Evolutionary conservation across 2,797 vertebrate species (phyloP).

Genomic region (Danio kyathit): DNA sequence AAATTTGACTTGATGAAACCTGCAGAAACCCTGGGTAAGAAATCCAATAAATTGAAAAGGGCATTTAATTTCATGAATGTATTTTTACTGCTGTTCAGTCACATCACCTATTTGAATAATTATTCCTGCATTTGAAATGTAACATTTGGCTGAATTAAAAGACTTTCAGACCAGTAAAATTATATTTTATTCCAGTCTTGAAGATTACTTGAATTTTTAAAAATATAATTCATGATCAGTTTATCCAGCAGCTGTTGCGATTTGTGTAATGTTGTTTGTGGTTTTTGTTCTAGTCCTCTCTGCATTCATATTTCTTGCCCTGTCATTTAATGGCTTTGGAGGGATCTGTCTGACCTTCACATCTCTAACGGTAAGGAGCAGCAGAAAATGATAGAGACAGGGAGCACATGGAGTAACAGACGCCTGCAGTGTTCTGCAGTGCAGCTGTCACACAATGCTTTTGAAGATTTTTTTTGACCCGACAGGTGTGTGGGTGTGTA

Average conservation of each 20-base stretch:
- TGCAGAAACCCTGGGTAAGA: too few relatives aligned
- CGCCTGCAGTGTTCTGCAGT: constrained; percentile 44
- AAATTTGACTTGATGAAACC: too few relatives aligned
- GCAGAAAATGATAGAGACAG: background rate
- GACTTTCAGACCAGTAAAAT: too few relatives aligned
- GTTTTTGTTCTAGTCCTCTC: constrained; percentile 73
- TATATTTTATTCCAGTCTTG: too few relatives aligned
- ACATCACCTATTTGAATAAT: background rate
- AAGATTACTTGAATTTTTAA: too few relatives aligned
- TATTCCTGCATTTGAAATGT: background rate
- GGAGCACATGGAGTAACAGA: background rate
- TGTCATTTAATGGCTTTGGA: constrained; percentile 91
- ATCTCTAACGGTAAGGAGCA: constrained; percentile 87
- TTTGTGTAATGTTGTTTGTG: background rate
- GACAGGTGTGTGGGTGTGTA: constrained; percentile 65
- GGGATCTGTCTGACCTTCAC: constrained; percentile 95
- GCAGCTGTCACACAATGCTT: constrained; percentile 41
- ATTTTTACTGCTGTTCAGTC: background rate
- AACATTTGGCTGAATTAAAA: too few relatives aligned
- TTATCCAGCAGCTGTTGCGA: background rate
- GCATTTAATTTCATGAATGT: background rate
- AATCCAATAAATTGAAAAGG: background rate
- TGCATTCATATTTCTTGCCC: constrained; percentile 86
- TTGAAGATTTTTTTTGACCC: constrained; percentile 49
- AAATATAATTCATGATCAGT: background rate